Percentiles rank a stretch among this genome's conserved stretches.
Evolutionary conservation across 2,888 invertebrate genomes (phyloP).

Genomic region (Mythimna lalbum): DNA sequence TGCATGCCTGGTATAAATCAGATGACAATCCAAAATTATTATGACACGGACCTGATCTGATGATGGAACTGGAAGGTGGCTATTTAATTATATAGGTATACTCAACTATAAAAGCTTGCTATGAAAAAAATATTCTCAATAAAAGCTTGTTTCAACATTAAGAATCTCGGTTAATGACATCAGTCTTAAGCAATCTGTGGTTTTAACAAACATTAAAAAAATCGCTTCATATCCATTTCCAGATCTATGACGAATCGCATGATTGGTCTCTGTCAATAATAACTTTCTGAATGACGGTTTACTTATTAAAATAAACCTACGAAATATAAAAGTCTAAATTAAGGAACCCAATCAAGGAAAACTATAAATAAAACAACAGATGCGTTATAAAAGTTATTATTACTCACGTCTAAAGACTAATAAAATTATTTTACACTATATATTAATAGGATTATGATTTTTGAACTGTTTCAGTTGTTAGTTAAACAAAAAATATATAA

Average conservation of each 20-base stretch:
- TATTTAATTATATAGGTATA: no score
- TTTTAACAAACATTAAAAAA: neutral
- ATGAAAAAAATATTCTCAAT: no score
- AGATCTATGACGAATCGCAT: neutral
- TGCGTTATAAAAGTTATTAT: conserved; percentile 34
- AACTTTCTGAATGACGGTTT: neutral
- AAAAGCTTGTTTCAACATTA: no score
- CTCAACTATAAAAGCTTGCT: no score
- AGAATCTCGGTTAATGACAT: neutral
- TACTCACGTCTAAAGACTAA: conserved; percentile 33
- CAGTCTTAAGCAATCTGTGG: neutral
- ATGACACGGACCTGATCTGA: no score
- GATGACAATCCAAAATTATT: no score
- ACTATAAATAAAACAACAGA: conserved; percentile 46
- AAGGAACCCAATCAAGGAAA: conserved; percentile 1
- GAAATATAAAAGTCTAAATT: conserved; percentile 9
- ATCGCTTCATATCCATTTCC: neutral
- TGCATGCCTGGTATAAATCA: no score
- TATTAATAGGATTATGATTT: conserved; percentile 5
- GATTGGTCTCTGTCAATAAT: neutral
- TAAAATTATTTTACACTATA: conserved; percentile 10
- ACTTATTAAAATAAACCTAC: conserved; percentile 12
- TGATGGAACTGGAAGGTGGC: no score
- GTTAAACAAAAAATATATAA: neutral
- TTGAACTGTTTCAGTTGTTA: conserved; percentile 42